Percentiles rank a stretch among this genome's conserved stretches.
Conservation (phyloP, 1,140 invertebrate species). For the Caenorhabditis remanei region DNA sequence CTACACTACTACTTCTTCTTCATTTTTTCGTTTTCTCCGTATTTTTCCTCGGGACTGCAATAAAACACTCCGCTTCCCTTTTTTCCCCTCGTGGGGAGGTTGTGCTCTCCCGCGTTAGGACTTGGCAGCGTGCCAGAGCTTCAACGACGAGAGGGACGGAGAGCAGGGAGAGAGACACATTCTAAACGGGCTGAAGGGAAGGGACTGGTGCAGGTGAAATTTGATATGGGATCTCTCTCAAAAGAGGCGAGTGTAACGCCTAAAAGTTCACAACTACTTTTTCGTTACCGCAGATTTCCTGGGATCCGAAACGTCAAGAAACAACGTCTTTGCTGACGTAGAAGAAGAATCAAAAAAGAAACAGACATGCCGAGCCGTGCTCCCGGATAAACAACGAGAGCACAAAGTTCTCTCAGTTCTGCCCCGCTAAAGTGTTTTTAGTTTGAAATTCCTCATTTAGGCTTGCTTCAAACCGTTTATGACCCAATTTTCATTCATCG, state of each 20-base stretch:
- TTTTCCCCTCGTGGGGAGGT: not conserved
- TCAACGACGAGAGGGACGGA: not conserved
- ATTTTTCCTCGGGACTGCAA: slow-evolving; percentile 18
- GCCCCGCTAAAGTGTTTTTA: not conserved
- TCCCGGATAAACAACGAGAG: not conserved
- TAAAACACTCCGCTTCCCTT: not conserved
- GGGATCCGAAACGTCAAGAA: not conserved
- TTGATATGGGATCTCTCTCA: slow-evolving; percentile 22
- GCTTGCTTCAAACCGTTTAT: not conserved
- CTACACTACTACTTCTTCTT: not conserved
- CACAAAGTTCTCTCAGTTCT: slow-evolving; percentile 30
- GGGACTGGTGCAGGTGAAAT: slow-evolving; percentile 21
- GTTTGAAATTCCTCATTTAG: slow-evolving; percentile 20
- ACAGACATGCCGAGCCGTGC: not conserved
- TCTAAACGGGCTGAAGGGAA: not conserved
- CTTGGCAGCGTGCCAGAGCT: slow-evolving; percentile 35
- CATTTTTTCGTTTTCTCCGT: slow-evolving; percentile 9
- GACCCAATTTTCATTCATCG: not conserved
- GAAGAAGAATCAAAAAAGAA: not conserved
- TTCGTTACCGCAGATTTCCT: not conserved
- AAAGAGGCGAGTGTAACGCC: slow-evolving; percentile 21
- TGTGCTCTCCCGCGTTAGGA: slow-evolving; percentile 33
- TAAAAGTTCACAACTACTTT: slow-evolving; percentile 16
- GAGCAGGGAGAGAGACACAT: not conserved
- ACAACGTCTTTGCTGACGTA: slow-evolving; percentile 27